Evolutionary conservation across 2,113 vertebrate species (phyloP).

Genomic region (Raphicerus campestris): DNA sequence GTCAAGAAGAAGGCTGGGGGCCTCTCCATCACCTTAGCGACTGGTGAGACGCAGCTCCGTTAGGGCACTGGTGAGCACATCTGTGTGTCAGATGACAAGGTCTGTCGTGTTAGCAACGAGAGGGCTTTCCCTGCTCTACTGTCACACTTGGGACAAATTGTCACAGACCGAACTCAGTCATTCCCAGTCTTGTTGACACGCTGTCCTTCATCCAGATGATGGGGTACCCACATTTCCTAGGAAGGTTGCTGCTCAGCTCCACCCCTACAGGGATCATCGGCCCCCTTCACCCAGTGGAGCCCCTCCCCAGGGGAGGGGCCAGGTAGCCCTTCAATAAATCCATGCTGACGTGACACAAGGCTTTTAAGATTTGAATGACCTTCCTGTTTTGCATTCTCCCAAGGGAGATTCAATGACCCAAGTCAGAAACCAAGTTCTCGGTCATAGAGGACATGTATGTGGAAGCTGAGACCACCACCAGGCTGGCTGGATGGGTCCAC

Average conservation of each 20-base stretch:
- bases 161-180: not conserved
- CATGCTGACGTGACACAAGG: accelerated
- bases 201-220: not conserved
- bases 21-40: accelerated
- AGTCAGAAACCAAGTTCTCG: not conserved
- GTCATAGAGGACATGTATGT: accelerated
- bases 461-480: not conserved
- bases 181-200: too few relatives aligned
- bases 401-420: not conserved
- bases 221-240: not conserved
- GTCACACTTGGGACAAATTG: not conserved
- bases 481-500: not conserved
- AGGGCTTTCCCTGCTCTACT: not conserved
- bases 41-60: not conserved
- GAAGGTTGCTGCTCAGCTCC: not conserved
- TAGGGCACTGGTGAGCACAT: accelerated
- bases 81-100: not conserved
- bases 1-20: not conserved
- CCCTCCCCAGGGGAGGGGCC: not conserved
- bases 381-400: not conserved
- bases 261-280: accelerated
- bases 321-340: accelerated
- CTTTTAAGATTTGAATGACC: not conserved
- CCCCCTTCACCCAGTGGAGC: accelerated
- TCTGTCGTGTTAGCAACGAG: not conserved